Evolutionary conservation across 2,797 vertebrate species (phyloP).

Genomic region (Danio aesculapii): DNA sequence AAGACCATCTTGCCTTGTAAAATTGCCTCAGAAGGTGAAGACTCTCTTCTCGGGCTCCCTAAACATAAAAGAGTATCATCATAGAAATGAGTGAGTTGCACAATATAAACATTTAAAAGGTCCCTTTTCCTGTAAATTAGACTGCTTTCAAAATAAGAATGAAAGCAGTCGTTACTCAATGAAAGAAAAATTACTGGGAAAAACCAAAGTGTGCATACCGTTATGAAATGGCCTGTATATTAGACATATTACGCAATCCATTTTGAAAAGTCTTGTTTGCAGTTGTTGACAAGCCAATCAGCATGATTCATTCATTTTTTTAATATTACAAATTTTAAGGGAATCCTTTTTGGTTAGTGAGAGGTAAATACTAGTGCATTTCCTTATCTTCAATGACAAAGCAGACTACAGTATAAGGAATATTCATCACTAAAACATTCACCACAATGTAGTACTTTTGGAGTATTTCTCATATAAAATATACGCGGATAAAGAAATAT

Average conservation of each 20-base stretch:
- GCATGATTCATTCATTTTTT: background rate
- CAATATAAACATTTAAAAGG: conserved; percentile 1
- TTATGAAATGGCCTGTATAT: background rate
- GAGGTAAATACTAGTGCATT: background rate
- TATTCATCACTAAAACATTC: background rate
- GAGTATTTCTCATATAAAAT: background rate
- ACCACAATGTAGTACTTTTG: background rate
- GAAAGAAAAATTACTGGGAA: background rate
- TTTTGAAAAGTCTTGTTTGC: background rate
- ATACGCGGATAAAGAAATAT: background rate
- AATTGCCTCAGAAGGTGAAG: conserved; percentile 93
- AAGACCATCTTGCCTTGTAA: conserved; percentile 85
- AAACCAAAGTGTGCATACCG: background rate
- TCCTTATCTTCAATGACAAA: background rate
- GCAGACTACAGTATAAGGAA: background rate
- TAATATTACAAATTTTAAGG: background rate
- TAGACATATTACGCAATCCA: background rate
- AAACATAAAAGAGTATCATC: conserved; percentile 57
- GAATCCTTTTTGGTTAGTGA: background rate
- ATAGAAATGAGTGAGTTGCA: conserved; percentile 9
- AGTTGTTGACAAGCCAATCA: background rate
- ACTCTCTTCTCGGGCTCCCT: conserved; percentile 97
- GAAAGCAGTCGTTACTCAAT: conserved; percentile 1
- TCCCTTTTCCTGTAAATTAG: conserved; percentile 24
- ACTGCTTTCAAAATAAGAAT: conserved; percentile 23